phyloP scores from a whole-genome alignment of 2,797 vertebrate species.

The Gobio occitaniae region DNA sequence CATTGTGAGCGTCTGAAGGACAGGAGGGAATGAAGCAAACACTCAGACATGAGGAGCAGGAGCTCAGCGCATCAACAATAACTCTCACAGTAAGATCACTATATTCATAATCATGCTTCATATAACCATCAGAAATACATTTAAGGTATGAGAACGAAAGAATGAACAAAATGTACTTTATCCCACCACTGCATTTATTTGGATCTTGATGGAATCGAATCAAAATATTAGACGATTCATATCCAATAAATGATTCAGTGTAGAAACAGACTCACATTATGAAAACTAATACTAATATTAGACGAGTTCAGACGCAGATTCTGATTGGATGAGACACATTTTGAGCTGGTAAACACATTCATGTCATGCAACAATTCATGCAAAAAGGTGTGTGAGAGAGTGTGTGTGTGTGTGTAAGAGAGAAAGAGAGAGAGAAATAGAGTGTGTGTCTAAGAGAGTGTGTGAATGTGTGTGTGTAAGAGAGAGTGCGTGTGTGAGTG shows the following conservation, averaged over 20 bases:
- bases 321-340: neutral
- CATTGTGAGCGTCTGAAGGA: neutral
- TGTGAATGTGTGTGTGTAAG: too few relatives aligned
- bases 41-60: neutral
- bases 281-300: neutral
- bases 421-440: too few relatives aligned
- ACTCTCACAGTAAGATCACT: too few relatives aligned
- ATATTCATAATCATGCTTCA: too few relatives aligned
- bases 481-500: too few relatives aligned
- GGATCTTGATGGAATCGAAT: neutral
- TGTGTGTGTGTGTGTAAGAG: too few relatives aligned
- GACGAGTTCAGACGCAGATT: neutral
- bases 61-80: neutral
- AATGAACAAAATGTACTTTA: neutral
- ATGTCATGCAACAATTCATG: neutral
- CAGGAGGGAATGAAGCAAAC: conserved; percentile 16
- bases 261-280: neutral
- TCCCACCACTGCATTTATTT: neutral
- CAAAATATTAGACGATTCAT: neutral
- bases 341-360: neutral
- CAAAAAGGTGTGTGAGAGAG: neutral
- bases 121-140: too few relatives aligned
- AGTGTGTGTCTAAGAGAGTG: too few relatives aligned
- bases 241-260: neutral
- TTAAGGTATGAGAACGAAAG: too few relatives aligned